These are phyloP conservation scores for Clarias fuscus DNA, from an alignment of 2,797 vertebrate species.

Conservation along the genomic window DNA sequence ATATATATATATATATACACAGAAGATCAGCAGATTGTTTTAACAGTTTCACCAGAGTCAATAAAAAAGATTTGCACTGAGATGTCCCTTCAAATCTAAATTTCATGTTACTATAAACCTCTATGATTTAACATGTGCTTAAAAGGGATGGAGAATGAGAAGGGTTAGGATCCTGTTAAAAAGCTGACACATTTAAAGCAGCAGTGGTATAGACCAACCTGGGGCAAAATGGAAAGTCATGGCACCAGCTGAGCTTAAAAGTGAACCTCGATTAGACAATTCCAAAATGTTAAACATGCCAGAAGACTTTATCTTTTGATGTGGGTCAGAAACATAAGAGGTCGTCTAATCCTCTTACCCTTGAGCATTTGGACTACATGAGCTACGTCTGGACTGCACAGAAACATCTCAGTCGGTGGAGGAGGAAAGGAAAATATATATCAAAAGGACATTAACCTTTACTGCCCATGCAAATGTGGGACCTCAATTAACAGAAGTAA, in stretches of 20 bases:
- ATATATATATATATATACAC: too few relatives aligned
- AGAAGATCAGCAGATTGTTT: conserved; percentile 62
- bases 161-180: conserved; percentile 56
- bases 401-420: conserved; percentile 52
- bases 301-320: conserved; percentile 30
- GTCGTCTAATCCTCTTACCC: conserved; percentile 20
- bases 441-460: conserved; percentile 78
- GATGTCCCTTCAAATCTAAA: conserved; percentile 72
- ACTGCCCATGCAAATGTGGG: conserved; percentile 72
- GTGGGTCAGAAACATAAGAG: conserved; percentile 33
- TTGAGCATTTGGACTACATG: conserved; percentile 7
- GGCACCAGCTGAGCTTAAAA: conserved; percentile 44
- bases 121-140: conserved; percentile 66
- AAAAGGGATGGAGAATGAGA: conserved; percentile 65
- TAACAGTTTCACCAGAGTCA: conserved; percentile 63
- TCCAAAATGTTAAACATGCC: conserved; percentile 28
- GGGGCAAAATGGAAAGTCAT: conserved; percentile 35
- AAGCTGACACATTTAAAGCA: conserved; percentile 29
- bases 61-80: conserved; percentile 65
- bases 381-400: conserved; percentile 46
- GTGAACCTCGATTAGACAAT: conserved; percentile 31
- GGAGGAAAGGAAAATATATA: conserved; percentile 70
- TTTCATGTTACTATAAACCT: conserved; percentile 70
- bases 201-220: conserved; percentile 58
- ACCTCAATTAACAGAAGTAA: conserved; percentile 81